These are phyloP conservation scores for Streptopelia turtur DNA, from an alignment of 2,797 vertebrate genomes.

Conservation along the genomic window DNA sequence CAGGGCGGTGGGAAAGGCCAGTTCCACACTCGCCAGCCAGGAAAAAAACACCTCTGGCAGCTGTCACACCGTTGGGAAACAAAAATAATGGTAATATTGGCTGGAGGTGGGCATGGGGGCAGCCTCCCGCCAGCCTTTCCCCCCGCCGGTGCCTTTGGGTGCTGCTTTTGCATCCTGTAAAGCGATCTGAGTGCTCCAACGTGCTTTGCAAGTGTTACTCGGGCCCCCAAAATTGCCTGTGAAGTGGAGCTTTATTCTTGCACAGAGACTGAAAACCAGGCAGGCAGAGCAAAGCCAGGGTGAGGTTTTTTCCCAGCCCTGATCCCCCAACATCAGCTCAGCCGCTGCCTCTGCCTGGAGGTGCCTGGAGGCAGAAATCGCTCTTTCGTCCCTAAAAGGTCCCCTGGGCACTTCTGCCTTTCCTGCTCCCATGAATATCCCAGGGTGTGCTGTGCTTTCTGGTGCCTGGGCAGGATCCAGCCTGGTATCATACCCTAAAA, in stretches of 20 bases:
- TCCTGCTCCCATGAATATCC: accelerated
- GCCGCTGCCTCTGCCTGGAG: neutral
- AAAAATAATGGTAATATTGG: no score
- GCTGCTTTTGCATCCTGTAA: neutral
- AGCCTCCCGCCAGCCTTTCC: neutral
- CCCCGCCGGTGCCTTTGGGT: no score
- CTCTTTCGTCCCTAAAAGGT: neutral
- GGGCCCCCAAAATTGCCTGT: accelerated
- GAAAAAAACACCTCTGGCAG: neutral
- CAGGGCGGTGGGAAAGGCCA: constrained; percentile 42
- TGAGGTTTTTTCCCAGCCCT: neutral
- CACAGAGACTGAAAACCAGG: accelerated
- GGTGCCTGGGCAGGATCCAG: neutral
- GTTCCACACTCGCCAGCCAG: neutral
- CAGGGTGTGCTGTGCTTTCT: neutral
- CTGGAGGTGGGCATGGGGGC: neutral
- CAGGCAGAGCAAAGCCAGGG: accelerated
- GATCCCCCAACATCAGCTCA: neutral
- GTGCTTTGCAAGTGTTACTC: neutral
- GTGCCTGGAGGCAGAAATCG: neutral
- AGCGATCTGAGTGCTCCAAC: accelerated
- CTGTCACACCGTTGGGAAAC: neutral
- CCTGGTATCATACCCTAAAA: neutral
- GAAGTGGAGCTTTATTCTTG: neutral
- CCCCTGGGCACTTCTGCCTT: neutral